Conservation (phyloP, 2,888 invertebrate species). For the Nephrocerus scutellatus region DNA sequence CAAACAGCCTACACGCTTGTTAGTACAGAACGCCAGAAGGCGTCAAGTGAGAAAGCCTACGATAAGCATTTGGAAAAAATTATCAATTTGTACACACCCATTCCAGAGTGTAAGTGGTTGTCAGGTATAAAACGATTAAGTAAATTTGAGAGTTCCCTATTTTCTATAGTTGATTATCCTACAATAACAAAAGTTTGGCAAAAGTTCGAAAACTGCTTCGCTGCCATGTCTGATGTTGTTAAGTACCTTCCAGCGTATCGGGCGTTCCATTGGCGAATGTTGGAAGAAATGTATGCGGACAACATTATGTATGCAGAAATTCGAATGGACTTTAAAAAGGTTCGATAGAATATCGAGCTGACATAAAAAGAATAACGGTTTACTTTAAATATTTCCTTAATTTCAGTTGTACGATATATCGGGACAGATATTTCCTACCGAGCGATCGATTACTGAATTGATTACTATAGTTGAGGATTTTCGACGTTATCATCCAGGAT, state of each 20-base stretch:
- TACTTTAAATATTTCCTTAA: constrained; percentile 2
- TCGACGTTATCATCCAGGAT: constrained; percentile 50
- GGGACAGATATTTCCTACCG: constrained; percentile 49
- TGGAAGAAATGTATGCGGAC: constrained; percentile 55
- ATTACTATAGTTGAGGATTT: constrained; percentile 49
- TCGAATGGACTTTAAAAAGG: constrained; percentile 39
- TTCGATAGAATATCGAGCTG: constrained; percentile 13
- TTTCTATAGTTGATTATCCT: constrained; percentile 36
- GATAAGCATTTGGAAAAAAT: constrained; percentile 52
- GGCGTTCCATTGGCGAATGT: constrained; percentile 51
- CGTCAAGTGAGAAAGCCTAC: constrained; percentile 47
- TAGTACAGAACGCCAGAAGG: constrained; percentile 41
- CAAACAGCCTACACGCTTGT: constrained; percentile 31
- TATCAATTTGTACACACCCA: constrained; percentile 53
- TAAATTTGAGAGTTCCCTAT: constrained; percentile 4
- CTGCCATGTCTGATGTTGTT: constrained; percentile 47
- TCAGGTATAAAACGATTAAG: no score
- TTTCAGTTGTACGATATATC: constrained; percentile 52
- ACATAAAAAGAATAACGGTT: neutral
- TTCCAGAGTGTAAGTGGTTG: constrained; percentile 48
- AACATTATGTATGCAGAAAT: constrained; percentile 59
- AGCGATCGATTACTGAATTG: constrained; percentile 43
- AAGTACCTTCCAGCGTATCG: constrained; percentile 53
- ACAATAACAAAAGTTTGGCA: constrained; percentile 48
- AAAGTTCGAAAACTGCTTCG: constrained; percentile 50